phyloP scores from a whole-genome alignment of 2,113 vertebrate genomes.

The Coracopsis vasa region DNA sequence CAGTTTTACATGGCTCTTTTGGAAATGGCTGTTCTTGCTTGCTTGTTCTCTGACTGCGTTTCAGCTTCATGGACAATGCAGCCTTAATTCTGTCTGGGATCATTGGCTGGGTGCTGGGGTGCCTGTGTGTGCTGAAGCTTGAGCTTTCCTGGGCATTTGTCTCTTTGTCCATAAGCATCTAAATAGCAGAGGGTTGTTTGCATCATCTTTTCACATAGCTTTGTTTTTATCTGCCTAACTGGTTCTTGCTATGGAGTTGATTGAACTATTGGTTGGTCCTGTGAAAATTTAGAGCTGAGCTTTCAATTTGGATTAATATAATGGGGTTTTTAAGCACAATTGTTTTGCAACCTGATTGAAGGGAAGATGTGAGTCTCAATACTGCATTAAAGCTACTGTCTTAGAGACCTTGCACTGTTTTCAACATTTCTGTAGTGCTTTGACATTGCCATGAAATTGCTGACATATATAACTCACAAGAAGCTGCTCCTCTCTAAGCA shows the following conservation, averaged over 20 bases:
- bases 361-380: accelerated
- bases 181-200: not conserved
- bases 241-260: not conserved
- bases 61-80: not conserved
- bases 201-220: not conserved
- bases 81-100: not conserved
- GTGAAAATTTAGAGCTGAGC: not conserved
- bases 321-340: not conserved
- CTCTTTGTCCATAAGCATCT: not conserved
- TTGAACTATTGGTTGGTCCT: not conserved
- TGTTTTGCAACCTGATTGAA: not conserved
- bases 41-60: not conserved
- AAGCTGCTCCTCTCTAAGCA: not conserved
- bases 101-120: accelerated
- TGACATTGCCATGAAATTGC: not conserved
- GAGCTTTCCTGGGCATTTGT: not conserved
- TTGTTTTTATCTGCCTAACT: not conserved
- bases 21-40: not conserved
- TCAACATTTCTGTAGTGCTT: not conserved
- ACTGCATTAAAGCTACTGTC: not conserved
- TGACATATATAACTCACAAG: not conserved
- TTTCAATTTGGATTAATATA: not conserved
- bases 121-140: not conserved
- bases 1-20: not conserved
- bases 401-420: not conserved